These are phyloP conservation scores for Lasiurus borealis DNA, from an alignment of 2,113 vertebrate genomes.

Conservation along the genomic window DNA sequence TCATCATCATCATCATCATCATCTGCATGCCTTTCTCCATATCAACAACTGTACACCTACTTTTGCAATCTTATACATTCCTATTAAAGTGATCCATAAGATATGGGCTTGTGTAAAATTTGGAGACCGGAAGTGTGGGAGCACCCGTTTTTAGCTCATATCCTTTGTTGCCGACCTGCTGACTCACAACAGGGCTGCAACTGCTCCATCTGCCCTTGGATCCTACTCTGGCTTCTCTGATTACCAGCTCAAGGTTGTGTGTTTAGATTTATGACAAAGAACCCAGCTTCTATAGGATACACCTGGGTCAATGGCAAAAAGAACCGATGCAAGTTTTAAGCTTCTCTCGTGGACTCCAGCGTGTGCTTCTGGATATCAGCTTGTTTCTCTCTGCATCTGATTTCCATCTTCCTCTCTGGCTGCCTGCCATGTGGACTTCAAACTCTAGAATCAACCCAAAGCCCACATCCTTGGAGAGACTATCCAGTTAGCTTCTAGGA, in stretches of 20 bases:
- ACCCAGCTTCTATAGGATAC: background rate
- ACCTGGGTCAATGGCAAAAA: background rate
- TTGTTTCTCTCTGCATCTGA: background rate
- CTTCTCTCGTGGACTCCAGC: background rate
- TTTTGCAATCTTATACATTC: accelerated
- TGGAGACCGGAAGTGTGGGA: background rate
- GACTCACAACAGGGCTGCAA: background rate
- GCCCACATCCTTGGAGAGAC: background rate
- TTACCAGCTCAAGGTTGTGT: background rate
- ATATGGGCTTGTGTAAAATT: background rate
- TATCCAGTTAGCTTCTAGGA: background rate
- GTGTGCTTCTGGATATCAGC: background rate
- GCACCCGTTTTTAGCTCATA: background rate
- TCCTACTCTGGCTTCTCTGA: background rate
- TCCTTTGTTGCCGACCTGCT: accelerated
- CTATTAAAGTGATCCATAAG: accelerated
- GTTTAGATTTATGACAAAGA: background rate
- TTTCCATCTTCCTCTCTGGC: background rate
- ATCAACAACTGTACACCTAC: background rate
- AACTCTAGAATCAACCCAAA: background rate
- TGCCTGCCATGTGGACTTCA: background rate
- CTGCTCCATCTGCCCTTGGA: too few relatives aligned
- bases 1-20: too few relatives aligned
- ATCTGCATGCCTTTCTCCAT: background rate
- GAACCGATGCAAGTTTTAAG: background rate